Percentiles rank a stretch among this genome's conserved stretches.
Evolutionary conservation across 2,797 vertebrate genomes (phyloP).

Genomic region (Pelobates cultripes): DNA sequence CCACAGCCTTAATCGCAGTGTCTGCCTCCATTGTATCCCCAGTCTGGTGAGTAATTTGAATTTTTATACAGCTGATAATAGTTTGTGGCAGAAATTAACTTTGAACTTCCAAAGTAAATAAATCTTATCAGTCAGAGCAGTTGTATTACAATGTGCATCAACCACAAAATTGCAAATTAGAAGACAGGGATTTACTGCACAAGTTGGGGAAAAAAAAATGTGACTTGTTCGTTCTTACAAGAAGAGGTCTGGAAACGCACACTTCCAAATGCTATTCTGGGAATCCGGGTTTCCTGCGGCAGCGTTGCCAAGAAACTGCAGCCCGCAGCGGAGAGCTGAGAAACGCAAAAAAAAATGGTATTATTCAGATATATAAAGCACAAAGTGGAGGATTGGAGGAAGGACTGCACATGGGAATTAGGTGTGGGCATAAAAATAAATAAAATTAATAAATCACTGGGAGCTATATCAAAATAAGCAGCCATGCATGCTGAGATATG

Average conservation of each 20-base stretch:
- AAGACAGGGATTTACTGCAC: conserved; percentile 46
- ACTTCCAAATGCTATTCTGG: conserved; percentile 74
- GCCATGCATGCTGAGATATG: too few species aligned
- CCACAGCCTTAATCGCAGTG: background rate
- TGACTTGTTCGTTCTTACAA: conserved; percentile 67
- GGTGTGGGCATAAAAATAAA: too few species aligned
- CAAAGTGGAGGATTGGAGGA: too few species aligned
- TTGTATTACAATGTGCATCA: conserved; percentile 23
- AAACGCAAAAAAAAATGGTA: too few species aligned
- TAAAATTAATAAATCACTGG: too few species aligned
- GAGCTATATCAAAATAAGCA: too few species aligned
- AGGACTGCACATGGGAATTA: too few species aligned
- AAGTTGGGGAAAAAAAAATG: conserved; percentile 32
- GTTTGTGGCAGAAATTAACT: conserved; percentile 21
- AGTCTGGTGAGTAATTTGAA: background rate
- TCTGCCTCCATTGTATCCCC: background rate
- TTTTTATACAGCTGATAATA: background rate
- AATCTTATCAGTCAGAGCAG: conserved; percentile 36
- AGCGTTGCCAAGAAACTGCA: conserved; percentile 79
- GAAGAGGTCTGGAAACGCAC: conserved; percentile 77
- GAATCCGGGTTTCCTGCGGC: conserved; percentile 74
- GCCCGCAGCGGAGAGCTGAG: conserved; percentile 75
- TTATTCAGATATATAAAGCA: too few species aligned
- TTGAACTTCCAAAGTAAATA: conserved; percentile 30
- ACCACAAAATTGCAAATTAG: conserved; percentile 38